A percentile compares a stretch with the other conserved stretches of the same genome.
phyloP scores from a whole-genome alignment of 2,888 invertebrate genomes.

The Drosophila subquinaria region DNA sequence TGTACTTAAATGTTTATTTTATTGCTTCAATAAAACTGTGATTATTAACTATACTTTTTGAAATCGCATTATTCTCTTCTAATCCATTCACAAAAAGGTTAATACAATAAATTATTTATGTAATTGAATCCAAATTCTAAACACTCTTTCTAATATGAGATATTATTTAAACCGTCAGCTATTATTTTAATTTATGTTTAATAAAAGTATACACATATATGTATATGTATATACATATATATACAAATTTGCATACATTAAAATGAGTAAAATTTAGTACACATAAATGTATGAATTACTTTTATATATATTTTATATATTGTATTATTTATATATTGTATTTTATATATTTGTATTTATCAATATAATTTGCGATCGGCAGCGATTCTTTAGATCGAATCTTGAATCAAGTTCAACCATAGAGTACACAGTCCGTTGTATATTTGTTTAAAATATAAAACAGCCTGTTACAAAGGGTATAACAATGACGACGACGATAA shows the following conservation, averaged over 20 bases:
- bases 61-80: neutral
- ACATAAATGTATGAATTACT: neutral
- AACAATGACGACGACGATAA: slow-evolving; percentile 13
- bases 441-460: neutral
- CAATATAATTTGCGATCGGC: neutral
- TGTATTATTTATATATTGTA: neutral
- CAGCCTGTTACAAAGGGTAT: slow-evolving; percentile 1
- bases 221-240: no score
- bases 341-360: neutral
- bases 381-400: neutral
- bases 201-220: neutral
- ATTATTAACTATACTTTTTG: neutral
- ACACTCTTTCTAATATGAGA: no score
- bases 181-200: neutral
- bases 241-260: no score
- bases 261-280: neutral
- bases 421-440: neutral
- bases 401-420: neutral
- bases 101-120: neutral
- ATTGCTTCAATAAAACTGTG: neutral
- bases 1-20: neutral
- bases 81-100: neutral
- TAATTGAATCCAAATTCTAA: no score
- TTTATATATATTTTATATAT: no score
- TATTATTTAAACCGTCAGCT: no score